phyloP scores from a whole-genome alignment of 2,113 vertebrate species.

The Oncorhynchus mykiss region DNA sequence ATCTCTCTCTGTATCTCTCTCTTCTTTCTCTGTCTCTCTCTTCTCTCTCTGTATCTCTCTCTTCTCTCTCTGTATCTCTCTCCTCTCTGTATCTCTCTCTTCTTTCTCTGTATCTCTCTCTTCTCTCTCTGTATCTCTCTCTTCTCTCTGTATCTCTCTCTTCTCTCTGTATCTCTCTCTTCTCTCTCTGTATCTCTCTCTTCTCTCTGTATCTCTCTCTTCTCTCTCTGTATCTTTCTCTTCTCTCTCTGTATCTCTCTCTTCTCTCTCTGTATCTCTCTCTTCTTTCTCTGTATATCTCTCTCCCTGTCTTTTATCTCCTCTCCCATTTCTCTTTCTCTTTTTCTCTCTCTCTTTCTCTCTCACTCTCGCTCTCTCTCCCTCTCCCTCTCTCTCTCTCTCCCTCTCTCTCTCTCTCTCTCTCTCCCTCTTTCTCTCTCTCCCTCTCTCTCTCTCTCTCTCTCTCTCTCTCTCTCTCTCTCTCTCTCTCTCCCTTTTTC shows the following conservation, averaged over 20 bases:
- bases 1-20: not conserved
- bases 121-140: not conserved
- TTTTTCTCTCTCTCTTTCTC: not conserved
- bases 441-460: too few relatives aligned
- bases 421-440: too few relatives aligned
- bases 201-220: too few relatives aligned
- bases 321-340: not conserved
- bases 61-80: not conserved
- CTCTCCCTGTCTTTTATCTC: not conserved
- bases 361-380: too few relatives aligned
- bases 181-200: too few relatives aligned
- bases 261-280: not conserved
- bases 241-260: too few relatives aligned
- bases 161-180: too few relatives aligned
- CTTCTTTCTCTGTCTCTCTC: not conserved
- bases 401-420: too few relatives aligned
- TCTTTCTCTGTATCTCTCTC: not conserved
- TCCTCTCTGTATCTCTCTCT: not conserved
- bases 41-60: not conserved
- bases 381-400: not conserved
- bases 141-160: too few relatives aligned
- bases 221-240: too few relatives aligned
- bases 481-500: not conserved
- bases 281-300: not conserved
- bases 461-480: not conserved